Conservation (phyloP, 2,888 invertebrate genomes). For the Amphimallon solstitiale region DNA sequence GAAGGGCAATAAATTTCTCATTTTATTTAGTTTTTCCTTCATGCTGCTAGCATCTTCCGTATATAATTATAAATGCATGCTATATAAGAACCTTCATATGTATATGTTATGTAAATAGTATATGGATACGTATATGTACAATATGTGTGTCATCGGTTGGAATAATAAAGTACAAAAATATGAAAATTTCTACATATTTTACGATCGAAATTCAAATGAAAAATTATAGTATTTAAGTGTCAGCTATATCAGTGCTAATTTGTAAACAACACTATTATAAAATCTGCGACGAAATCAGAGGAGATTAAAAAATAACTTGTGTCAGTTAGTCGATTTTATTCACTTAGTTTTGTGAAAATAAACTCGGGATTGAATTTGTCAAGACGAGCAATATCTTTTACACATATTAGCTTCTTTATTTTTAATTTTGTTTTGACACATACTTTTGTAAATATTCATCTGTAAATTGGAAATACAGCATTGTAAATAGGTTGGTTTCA, state of each 20-base stretch:
- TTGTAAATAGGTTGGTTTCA: too few species aligned
- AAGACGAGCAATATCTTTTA: too few species aligned
- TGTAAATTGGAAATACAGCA: too few species aligned
- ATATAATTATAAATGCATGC: too few species aligned
- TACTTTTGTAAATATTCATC: too few species aligned
- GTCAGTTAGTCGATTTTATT: slow-evolving; percentile 1
- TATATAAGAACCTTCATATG: too few species aligned
- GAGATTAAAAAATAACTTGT: slow-evolving; percentile 14
- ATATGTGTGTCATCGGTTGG: neutral
- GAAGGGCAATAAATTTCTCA: slow-evolving; percentile 12
- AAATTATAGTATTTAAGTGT: slow-evolving; percentile 18
- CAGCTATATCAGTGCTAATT: slow-evolving; percentile 25
- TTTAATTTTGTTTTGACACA: too few species aligned
- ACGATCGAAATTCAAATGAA: slow-evolving; percentile 25
- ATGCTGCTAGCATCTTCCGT: neutral
- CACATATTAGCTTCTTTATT: too few species aligned
- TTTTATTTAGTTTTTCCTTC: slow-evolving; percentile 5
- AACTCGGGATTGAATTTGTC: neutral
- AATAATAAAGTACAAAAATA: neutral
- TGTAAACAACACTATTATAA: slow-evolving; percentile 20
- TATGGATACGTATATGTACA: neutral
- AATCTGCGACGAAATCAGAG: slow-evolving; percentile 11
- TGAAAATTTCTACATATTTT: slow-evolving; percentile 17
- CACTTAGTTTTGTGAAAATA: neutral
- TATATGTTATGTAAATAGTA: neutral